Conservation (phyloP, 2,113 vertebrate species). For the Burhinus oedicnemus region DNA sequence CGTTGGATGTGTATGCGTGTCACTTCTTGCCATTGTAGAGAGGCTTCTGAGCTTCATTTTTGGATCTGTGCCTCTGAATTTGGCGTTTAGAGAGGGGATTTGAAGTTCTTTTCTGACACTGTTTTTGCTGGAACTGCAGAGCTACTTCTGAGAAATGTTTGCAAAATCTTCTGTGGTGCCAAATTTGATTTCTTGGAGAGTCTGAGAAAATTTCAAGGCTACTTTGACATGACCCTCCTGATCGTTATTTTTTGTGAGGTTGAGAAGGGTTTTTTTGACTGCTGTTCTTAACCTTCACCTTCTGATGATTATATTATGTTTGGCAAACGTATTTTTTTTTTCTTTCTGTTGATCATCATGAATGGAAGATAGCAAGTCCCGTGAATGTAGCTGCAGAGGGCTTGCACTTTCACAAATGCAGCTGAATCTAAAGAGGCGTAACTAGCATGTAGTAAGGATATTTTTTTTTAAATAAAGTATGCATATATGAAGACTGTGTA, state of each 20-base stretch:
- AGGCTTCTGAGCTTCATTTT: background rate
- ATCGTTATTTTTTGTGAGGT: background rate
- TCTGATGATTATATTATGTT: background rate
- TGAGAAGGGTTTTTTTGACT: background rate
- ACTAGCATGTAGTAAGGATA: background rate
- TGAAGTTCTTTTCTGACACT: background rate
- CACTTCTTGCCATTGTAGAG: background rate
- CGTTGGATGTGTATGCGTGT: background rate
- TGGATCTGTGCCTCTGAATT: background rate
- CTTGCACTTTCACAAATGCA: background rate
- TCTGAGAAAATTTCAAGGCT: background rate
- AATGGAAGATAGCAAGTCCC: background rate
- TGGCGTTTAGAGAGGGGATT: background rate
- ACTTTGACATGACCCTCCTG: accelerated
- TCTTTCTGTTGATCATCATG: background rate
- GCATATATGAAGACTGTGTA: background rate
- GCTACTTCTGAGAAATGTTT: background rate
- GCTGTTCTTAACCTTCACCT: background rate
- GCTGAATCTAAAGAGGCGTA: background rate
- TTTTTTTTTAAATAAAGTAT: background rate
- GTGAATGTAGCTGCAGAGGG: accelerated
- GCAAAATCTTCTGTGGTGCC: background rate
- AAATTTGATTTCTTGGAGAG: background rate
- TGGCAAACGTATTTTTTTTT: background rate
- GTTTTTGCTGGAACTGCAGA: background rate